Base-by-base conservation (phyloP, 2,888 invertebrate species). In the Yponomeuta evonymella region DNA sequence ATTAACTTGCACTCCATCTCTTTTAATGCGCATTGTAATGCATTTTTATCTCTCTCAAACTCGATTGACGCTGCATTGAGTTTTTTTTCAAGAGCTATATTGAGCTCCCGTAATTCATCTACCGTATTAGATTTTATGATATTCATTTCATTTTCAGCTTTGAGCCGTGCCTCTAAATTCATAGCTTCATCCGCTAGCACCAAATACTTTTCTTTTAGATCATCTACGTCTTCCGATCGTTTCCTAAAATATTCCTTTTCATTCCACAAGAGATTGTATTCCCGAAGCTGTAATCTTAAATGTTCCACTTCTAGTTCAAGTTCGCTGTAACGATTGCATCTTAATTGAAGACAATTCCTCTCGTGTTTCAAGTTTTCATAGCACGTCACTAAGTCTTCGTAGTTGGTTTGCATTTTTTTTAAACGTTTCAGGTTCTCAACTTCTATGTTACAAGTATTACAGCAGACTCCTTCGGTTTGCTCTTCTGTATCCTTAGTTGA, bases 1-100 rank as follows among this genome's bases (percentile, higher is more conserved):
- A 93, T 90, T 30, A 92, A 84, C 79, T 90, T 90, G 73, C 93
- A 92, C 77, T 94, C 93, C 65, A 87, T 83, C 83, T 94, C 93
- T 74, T 90, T 86, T 62, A 94, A 79, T 82, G 93, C 93, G 75
- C 92, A 90, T 70, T 87, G 77, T 33, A 94, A 79, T 70, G 76
- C 74, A 77, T 92, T 93, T 76, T 88, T 89, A 75, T 94, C 93
- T 73, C 89, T 89, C 79, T 93, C 91, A 77, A 84, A 86, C 43
- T 73, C 73, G 66, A 87, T 79, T 29, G 79, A 74, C 4, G 81
- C 78, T 1, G 90, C 86, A 71, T 84, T 87, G 15, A 91, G 72
- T 77, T 83, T 87, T 73, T 84, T 85, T 73, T 89, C 85, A 70
- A 92, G 76, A 1, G 72, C 70, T 63, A 88, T 77, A 76, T 88